Conservation (phyloP, 2,797 vertebrate genomes). For the Hypotaenidia philippensis region DNA sequence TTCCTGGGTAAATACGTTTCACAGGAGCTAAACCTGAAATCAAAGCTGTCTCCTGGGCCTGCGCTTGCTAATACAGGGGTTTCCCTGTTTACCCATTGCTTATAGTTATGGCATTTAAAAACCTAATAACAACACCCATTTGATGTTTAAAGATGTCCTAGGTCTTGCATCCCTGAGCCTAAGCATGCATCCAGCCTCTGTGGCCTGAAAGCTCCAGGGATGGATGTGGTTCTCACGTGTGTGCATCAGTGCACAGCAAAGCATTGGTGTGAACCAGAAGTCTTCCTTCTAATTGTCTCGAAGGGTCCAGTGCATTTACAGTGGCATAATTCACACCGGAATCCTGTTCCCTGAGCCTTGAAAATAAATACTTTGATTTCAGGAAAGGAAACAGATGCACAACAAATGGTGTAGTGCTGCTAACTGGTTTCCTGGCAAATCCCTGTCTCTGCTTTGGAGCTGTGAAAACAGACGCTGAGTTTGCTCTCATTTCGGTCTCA, state of each 20-base stretch:
- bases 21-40: background rate
- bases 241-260: background rate
- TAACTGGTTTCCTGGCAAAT: conserved; percentile 64
- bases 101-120: background rate
- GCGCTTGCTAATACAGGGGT: background rate
- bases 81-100: background rate
- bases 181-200: background rate
- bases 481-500: conserved; percentile 27
- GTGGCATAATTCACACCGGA: background rate
- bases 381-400: conserved; percentile 55
- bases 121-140: background rate
- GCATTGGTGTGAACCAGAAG: background rate
- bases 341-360: background rate
- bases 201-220: background rate
- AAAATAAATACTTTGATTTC: conserved; percentile 45
- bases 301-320: background rate
- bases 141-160: background rate
- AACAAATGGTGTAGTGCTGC: conserved; percentile 38
- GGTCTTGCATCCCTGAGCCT: background rate
- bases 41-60: background rate
- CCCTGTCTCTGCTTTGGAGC: conserved; percentile 39
- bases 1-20: background rate
- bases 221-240: rapidly evolving
- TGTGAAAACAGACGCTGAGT: background rate
- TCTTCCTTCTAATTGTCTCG: background rate